A percentile compares a stretch with the other conserved stretches of the same genome.
These are phyloP conservation scores for Schizaphis graminum DNA, from an alignment of 2,888 invertebrate genomes.

Conservation along the genomic window DNA sequence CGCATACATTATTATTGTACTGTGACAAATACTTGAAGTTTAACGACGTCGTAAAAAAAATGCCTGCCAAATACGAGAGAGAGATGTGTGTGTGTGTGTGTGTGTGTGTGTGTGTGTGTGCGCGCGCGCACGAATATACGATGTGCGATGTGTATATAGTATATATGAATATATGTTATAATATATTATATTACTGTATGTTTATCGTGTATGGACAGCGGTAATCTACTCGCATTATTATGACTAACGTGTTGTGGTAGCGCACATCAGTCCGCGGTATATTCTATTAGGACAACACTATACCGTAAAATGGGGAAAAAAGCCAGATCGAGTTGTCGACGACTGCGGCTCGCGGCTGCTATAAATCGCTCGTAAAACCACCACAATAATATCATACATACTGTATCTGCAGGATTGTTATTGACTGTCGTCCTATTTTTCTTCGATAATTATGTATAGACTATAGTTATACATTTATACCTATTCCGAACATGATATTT, in stretches of 20 bases:
- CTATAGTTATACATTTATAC: no score
- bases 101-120: no score
- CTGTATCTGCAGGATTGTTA: neutral
- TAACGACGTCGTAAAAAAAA: constrained; percentile 54
- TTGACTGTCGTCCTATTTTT: no score
- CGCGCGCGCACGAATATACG: neutral
- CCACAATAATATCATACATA: neutral
- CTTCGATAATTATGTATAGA: no score
- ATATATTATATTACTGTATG: neutral
- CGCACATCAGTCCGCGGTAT: neutral
- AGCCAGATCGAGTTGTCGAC: neutral
- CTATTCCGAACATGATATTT: neutral
- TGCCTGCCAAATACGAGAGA: neutral
- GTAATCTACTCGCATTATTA: neutral
- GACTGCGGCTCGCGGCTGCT: neutral
- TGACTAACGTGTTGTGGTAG: neutral
- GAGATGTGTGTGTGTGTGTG: no score
- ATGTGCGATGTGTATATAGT: neutral
- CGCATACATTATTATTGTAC: neutral
- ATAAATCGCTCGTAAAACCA: neutral
- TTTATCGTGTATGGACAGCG: neutral
- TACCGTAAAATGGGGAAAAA: neutral
- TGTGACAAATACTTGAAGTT: constrained; percentile 47
- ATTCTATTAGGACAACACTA: neutral
- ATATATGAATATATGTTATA: neutral